Percentiles rank a stretch among this genome's conserved stretches.
These are phyloP conservation scores for Parus major DNA, from an alignment of 2,113 vertebrate genomes.

Conservation along the genomic window DNA sequence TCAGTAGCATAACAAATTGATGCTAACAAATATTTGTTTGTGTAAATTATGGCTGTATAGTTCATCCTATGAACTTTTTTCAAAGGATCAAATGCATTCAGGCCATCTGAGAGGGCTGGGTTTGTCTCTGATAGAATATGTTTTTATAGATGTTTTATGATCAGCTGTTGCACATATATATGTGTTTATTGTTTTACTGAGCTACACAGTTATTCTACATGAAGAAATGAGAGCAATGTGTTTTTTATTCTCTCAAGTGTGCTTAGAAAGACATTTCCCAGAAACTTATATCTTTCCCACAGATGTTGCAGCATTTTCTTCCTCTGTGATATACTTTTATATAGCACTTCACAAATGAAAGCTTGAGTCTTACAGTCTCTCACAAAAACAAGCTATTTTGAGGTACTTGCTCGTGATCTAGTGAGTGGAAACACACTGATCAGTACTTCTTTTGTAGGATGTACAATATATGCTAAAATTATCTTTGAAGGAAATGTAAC, in stretches of 20 bases:
- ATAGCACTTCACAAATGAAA: background rate
- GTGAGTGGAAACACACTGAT: background rate
- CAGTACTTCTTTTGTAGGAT: background rate
- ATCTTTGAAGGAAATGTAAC: background rate
- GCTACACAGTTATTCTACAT: background rate
- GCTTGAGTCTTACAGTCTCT: background rate
- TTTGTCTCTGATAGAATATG: background rate
- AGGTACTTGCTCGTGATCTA: background rate
- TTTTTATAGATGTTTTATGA: no score
- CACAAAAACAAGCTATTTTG: background rate
- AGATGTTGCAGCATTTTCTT: background rate
- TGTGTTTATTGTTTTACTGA: background rate
- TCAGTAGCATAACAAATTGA: background rate
- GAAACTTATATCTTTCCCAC: background rate
- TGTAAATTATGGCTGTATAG: background rate
- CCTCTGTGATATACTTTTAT: background rate
- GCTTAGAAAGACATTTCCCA: background rate
- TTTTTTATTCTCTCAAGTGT: background rate
- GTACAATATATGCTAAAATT: background rate
- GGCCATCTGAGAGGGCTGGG: background rate
- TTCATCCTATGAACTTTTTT: no score
- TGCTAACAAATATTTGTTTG: background rate
- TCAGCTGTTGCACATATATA: fast-evolving
- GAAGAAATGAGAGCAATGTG: background rate
- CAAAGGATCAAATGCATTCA: no score